Percentiles rank a stretch among this genome's conserved stretches.
phyloP scores from a whole-genome alignment of 2,797 vertebrate genomes.

The Enteromius trimaculatus region DNA sequence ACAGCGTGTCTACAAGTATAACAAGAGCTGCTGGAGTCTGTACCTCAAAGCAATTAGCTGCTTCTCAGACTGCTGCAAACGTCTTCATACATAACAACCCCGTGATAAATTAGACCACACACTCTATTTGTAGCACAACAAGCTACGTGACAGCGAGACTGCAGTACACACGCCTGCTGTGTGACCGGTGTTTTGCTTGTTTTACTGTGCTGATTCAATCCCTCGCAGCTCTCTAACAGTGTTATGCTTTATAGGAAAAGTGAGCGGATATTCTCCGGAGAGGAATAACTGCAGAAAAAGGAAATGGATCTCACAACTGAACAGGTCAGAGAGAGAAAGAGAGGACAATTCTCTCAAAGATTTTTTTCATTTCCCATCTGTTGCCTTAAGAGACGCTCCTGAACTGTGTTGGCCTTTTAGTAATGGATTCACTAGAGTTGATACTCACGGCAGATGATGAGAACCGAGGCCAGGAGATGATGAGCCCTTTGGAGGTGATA shows the following conservation, averaged over 20 bases:
- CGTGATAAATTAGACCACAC: conserved; percentile 59
- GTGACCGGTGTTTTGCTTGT: conserved; percentile 44
- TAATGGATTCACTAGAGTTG: conserved; percentile 38
- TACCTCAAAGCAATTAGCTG: conserved; percentile 59
- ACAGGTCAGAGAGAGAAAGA: conserved; percentile 44
- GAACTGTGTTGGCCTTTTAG: conserved; percentile 40
- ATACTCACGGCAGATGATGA: conserved; percentile 10
- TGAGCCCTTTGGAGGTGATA: conserved; percentile 44
- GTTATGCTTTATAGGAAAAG: conserved; percentile 27
- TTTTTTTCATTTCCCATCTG: conserved; percentile 23
- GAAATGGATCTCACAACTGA: conserved; percentile 47
- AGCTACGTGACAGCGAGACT: conserved; percentile 52
- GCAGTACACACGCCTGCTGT: conserved; percentile 44
- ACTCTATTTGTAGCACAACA: conserved; percentile 60
- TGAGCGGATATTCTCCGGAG: conserved; percentile 31
- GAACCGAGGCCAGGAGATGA: conserved; percentile 18
- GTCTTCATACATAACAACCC: conserved; percentile 61
- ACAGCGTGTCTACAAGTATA: conserved; percentile 52
- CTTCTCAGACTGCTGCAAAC: conserved; percentile 57
- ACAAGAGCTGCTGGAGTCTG: conserved; percentile 54
- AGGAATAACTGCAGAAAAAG: conserved; percentile 18
- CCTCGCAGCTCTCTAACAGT: conserved; percentile 22
- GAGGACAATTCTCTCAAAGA: conserved; percentile 51
- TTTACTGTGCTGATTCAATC: conserved; percentile 50
- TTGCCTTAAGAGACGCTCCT: conserved; percentile 32